Evolutionary conservation across 2,888 invertebrate genomes (phyloP), one percentile per base, ranked within the genome.

Genomic region (Brachyptera risi): DNA sequence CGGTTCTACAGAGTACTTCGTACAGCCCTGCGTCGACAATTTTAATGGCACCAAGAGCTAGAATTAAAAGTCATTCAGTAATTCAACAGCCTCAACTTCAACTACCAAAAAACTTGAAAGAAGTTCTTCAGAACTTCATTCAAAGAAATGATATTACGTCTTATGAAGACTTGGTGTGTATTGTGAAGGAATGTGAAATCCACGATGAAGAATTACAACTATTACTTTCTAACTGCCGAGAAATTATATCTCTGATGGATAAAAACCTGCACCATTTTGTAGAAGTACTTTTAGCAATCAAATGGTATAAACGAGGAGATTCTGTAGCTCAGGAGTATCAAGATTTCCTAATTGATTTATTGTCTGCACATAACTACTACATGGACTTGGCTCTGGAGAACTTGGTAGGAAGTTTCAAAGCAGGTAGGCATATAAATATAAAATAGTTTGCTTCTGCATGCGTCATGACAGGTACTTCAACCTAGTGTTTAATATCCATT

Each of bases 291-390:
- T 73, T 87, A 50, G 71, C 70, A 66, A 68, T 84, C n/a, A 74
- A 77, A 67, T 87, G 87, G 87, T 74, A 75, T 2, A 76, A 76
- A 60, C 73, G 81, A 58, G 74, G 75, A 27, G 61, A 73, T 19
- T 75, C 76, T 49, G 75, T 82, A n/a, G 76, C 83, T 0, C 69
- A 74, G 31, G 79, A 79, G 31, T 89, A 83, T 71, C 80, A 83
- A 69, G 79, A 80, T 47, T 85, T 89, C 69, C 71, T 87, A 31
- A 74, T 85, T 35, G 85, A 87, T 73, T 75, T 89, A 54, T 76
- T 88, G 59, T 83, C 86, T 47, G 84, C 86, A 1, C 87, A 88
- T 67, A 83, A 81, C 66, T 80, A 81, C 70, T 85, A 87, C 72
- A 78, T 83, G 3, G 80, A 80, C 65, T 77, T 79, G 67, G 82